phyloP scores from a whole-genome alignment of 2,797 vertebrate species.

The Apogon hyalosoma region DNA sequence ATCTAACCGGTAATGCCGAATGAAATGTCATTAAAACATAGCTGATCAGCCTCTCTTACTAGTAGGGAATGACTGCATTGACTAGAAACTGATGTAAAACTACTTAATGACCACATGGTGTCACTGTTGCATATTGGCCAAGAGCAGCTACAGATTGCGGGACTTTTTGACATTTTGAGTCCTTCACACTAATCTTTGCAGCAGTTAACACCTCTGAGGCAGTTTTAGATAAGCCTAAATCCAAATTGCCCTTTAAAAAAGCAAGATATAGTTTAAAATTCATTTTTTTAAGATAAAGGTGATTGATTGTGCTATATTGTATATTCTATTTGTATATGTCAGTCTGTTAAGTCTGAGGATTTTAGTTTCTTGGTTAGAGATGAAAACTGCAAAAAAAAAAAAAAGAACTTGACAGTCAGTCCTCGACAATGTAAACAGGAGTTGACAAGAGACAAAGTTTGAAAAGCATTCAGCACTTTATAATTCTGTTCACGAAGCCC shows the following conservation, averaged over 20 bases:
- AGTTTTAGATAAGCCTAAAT: conserved; percentile 64
- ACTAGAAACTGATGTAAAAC: not conserved
- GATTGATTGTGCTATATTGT: conserved; percentile 43
- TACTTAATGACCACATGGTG: conserved; percentile 59
- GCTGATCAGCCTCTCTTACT: not conserved
- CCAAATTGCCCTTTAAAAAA: conserved; percentile 63
- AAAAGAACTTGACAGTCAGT: not conserved
- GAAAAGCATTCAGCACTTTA: too few relatives aligned
- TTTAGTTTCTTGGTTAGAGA: not conserved
- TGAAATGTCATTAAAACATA: not conserved
- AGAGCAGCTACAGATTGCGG: conserved; percentile 17
- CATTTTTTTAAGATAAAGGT: conserved; percentile 57
- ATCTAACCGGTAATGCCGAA: not conserved
- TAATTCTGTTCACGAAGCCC: too few relatives aligned
- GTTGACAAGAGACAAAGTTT: not conserved
- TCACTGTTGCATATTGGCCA: conserved; percentile 62
- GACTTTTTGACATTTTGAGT: conserved; percentile 66
- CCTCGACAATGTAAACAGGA: conserved; percentile 33
- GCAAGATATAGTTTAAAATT: conserved; percentile 41
- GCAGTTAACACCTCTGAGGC: conserved; percentile 65
- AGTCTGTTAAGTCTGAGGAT: conserved; percentile 15
- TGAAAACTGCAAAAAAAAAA: conserved; percentile 4
- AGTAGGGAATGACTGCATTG: not conserved
- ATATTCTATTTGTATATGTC: not conserved
- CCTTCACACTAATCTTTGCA: conserved; percentile 72